These are phyloP conservation scores for Eumeta japonica DNA, from an alignment of 1,140 invertebrate species.

Conservation along the genomic window DNA sequence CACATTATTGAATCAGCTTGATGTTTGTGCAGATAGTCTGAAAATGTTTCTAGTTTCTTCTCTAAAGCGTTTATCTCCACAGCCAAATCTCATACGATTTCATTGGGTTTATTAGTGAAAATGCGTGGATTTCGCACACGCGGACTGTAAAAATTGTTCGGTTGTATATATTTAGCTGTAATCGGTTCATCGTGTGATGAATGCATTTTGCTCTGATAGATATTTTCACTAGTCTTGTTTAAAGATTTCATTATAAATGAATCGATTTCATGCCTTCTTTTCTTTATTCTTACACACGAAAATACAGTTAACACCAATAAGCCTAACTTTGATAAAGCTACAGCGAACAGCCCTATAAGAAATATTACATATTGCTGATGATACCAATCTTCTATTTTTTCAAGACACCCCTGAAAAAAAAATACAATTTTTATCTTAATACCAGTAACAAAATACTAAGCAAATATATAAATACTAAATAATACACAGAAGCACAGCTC, in stretches of 20 bases:
- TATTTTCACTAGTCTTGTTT: slow-evolving; percentile 38
- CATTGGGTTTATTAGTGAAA: slow-evolving; percentile 46
- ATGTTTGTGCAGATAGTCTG: slow-evolving; percentile 48
- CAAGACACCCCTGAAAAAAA: slow-evolving; percentile 66
- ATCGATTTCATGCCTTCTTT: slow-evolving; percentile 30
- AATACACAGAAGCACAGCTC: background rate
- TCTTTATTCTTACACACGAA: slow-evolving; percentile 63
- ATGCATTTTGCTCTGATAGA: slow-evolving; percentile 42
- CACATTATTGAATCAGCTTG: slow-evolving; percentile 56
- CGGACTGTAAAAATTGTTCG: slow-evolving; percentile 53
- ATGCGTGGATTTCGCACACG: slow-evolving; percentile 46
- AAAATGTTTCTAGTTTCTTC: slow-evolving; percentile 51
- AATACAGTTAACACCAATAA: slow-evolving; percentile 69
- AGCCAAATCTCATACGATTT: slow-evolving; percentile 57
- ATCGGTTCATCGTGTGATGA: slow-evolving; percentile 36
- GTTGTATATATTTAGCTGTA: slow-evolving; percentile 49
- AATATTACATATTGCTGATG: slow-evolving; percentile 73
- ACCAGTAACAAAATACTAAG: too few species aligned
- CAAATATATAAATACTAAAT: too few species aligned
- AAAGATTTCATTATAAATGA: slow-evolving; percentile 37
- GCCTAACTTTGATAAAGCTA: slow-evolving; percentile 69
- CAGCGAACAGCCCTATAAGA: slow-evolving; percentile 63
- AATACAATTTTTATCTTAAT: slow-evolving; percentile 19
- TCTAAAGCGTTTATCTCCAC: slow-evolving; percentile 57
- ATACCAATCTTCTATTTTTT: slow-evolving; percentile 73